A percentile compares a stretch with the other conserved stretches of the same genome.
These are phyloP conservation scores for Smittia aterrima DNA, from an alignment of 2,888 invertebrate species.

Conservation along the genomic window DNA sequence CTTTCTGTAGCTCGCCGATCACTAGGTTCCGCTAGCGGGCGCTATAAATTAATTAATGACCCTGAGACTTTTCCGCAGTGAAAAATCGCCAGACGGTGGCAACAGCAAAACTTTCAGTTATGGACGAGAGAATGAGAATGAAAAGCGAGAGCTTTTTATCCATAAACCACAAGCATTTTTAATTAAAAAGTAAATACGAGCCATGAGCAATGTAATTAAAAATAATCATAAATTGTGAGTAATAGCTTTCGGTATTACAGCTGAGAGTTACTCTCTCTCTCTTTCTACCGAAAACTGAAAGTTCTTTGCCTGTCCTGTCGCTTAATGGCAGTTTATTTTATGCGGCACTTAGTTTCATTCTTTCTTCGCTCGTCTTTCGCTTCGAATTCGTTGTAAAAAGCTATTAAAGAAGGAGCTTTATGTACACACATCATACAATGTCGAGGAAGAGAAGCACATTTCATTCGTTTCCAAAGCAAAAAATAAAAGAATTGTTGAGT, in stretches of 20 bases:
- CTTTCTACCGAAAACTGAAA: neutral
- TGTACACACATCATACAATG: constrained; percentile 4
- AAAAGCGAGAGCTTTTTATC: neutral
- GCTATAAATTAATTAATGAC: constrained; percentile 11
- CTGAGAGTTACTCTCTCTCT: too few species aligned
- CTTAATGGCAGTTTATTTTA: neutral
- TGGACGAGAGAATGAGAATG: neutral
- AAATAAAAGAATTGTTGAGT: constrained; percentile 4
- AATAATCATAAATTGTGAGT: constrained; percentile 34
- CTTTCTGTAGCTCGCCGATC: neutral
- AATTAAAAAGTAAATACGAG: constrained; percentile 35
- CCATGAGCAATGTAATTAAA: constrained; percentile 30
- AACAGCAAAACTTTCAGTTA: neutral
- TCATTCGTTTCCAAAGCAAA: neutral
- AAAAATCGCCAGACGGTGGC: constrained; percentile 6
- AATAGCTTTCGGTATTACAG: neutral
- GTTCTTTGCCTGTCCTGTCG: neutral
- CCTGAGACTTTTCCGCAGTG: constrained; percentile 6
- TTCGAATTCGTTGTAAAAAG: neutral
- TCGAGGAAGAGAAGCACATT: neutral
- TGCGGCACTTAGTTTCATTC: neutral
- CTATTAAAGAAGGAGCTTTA: neutral
- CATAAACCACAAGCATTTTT: constrained; percentile 31
- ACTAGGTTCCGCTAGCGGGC: neutral
- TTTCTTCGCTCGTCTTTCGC: neutral